A percentile compares a stretch with the other conserved stretches of the same genome.
phyloP scores from a whole-genome alignment of 2,113 vertebrate genomes.

The Megaceryle maxima region DNA sequence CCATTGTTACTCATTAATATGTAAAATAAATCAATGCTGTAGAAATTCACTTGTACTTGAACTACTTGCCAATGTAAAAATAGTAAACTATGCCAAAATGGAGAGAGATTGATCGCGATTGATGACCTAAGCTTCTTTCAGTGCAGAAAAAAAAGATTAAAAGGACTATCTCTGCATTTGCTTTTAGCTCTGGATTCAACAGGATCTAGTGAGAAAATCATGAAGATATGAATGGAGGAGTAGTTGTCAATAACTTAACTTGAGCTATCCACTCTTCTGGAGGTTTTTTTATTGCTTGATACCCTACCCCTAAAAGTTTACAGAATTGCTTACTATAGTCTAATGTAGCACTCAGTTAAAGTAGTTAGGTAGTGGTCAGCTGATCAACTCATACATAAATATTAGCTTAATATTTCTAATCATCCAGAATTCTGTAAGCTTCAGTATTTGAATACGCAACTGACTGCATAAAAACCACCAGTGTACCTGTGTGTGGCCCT shows the following conservation, averaged over 20 bases:
- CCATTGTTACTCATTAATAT: conserved; percentile 1
- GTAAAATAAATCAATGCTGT: conserved; percentile 42
- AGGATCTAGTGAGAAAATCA: not conserved
- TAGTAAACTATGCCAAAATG: conserved; percentile 30
- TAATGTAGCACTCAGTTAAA: conserved; percentile 22
- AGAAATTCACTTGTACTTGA: conserved; percentile 54
- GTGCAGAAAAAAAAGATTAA: not conserved
- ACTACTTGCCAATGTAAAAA: conserved; percentile 50
- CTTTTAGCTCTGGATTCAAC: conserved; percentile 16
- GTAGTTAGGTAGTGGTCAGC: not conserved
- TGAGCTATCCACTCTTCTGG: not conserved
- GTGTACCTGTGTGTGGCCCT: not conserved
- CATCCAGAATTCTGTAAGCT: not conserved
- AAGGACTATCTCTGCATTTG: not conserved
- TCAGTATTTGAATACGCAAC: conserved; percentile 15
- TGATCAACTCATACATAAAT: not conserved
- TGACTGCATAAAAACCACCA: not conserved
- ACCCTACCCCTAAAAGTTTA: not conserved
- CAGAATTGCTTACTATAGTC: conserved; percentile 37
- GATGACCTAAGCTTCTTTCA: not conserved
- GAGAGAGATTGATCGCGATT: not conserved
- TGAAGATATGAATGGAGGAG: not conserved
- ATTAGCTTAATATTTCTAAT: conserved; percentile 21
- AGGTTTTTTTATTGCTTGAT: not conserved
- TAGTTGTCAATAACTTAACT: not conserved